These are phyloP conservation scores for Talpa occidentalis DNA, from an alignment of 2,113 vertebrate species.

Conservation along the genomic window DNA sequence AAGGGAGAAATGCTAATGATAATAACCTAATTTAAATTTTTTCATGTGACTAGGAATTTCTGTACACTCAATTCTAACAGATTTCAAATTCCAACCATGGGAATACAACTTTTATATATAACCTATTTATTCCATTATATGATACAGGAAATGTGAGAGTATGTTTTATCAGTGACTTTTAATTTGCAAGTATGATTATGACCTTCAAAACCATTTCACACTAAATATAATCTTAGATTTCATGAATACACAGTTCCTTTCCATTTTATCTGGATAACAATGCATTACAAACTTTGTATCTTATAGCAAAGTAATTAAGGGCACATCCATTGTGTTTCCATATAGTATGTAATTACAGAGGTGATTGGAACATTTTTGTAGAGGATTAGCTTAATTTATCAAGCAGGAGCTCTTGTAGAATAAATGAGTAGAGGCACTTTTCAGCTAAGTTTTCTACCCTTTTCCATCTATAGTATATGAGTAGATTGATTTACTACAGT, in stretches of 20 bases:
- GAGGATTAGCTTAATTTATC: slow-evolving; percentile 73
- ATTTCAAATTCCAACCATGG: neutral
- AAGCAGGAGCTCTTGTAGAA: slow-evolving; percentile 58
- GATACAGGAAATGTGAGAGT: neutral
- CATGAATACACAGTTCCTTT: neutral
- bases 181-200: slow-evolving; percentile 52
- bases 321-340: neutral
- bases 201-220: slow-evolving; percentile 63
- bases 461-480: neutral
- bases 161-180: slow-evolving; percentile 16
- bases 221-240: slow-evolving; percentile 50
- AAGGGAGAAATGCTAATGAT: slow-evolving; percentile 72
- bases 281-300: slow-evolving; percentile 37
- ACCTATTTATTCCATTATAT: neutral
- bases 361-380: slow-evolving; percentile 62
- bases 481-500: neutral
- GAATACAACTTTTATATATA: neutral
- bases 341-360: slow-evolving; percentile 76
- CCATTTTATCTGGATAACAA: slow-evolving; percentile 56
- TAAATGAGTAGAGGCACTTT: slow-evolving; percentile 62
- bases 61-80: neutral
- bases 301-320: slow-evolving; percentile 67
- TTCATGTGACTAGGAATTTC: slow-evolving; percentile 41
- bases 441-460: slow-evolving; percentile 3
- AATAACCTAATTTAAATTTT: slow-evolving; percentile 72